Evolutionary conservation across 2,888 invertebrate genomes (phyloP).

Genomic region (Hyles lineata): DNA sequence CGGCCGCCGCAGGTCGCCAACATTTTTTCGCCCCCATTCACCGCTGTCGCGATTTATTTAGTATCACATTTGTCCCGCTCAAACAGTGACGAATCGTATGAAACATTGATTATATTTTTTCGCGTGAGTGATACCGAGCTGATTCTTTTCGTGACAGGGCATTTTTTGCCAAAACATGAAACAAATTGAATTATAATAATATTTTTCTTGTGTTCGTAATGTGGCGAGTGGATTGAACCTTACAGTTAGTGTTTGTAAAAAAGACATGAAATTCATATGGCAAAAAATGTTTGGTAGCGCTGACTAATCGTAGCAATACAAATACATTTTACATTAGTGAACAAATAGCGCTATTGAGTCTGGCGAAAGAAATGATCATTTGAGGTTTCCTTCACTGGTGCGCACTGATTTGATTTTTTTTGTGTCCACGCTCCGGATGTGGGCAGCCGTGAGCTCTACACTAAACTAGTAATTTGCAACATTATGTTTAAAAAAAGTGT

Average conservation of each 20-base stretch:
- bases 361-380: constrained; percentile 70
- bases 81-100: constrained; percentile 40
- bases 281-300: constrained; percentile 57
- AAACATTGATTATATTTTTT: constrained; percentile 40
- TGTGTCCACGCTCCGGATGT: constrained; percentile 76
- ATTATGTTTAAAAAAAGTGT: constrained; percentile 21
- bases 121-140: constrained; percentile 34
- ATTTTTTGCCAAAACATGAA: constrained; percentile 16
- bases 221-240: not conserved
- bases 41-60: constrained; percentile 51
- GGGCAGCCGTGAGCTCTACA: constrained; percentile 40
- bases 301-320: constrained; percentile 59
- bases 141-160: constrained; percentile 45
- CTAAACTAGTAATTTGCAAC: constrained; percentile 16
- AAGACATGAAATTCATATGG: not conserved
- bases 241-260: constrained; percentile 5
- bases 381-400: constrained; percentile 63
- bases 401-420: constrained; percentile 64
- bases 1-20: constrained; percentile 39
- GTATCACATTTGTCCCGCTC: constrained; percentile 41
- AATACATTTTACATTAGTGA: constrained; percentile 64
- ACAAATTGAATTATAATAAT: constrained; percentile 19
- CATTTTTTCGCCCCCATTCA: constrained; percentile 39
- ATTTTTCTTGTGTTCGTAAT: constrained; percentile 1
- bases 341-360: constrained; percentile 59